These are phyloP conservation scores for Pantherophis vulpinus DNA, from an alignment of 2,797 vertebrate genomes.

Conservation along the genomic window DNA sequence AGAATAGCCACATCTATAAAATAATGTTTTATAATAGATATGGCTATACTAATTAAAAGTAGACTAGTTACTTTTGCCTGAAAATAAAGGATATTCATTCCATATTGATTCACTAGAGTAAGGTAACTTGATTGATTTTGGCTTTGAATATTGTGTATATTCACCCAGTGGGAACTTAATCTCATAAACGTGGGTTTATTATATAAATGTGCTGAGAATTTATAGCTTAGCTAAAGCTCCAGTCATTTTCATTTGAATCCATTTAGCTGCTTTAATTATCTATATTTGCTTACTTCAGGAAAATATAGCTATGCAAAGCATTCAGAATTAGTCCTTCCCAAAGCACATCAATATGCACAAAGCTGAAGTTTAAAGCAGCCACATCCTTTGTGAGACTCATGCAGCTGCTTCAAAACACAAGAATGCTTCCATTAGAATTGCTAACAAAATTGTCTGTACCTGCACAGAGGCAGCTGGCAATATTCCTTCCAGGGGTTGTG, in stretches of 20 bases:
- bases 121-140: background rate
- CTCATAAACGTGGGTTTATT: background rate
- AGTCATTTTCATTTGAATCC: background rate
- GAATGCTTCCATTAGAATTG: background rate
- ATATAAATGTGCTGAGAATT: background rate
- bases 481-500: background rate
- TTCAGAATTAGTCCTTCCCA: background rate
- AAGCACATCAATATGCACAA: background rate
- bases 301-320: background rate
- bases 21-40: background rate
- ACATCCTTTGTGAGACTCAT: background rate
- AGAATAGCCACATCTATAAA: background rate
- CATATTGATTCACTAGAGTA: background rate
- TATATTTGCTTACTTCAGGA: background rate
- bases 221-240: background rate
- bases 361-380: background rate
- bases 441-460: background rate
- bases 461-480: background rate
- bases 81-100: background rate
- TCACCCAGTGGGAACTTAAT: background rate
- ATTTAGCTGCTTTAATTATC: background rate
- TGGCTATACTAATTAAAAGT: background rate
- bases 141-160: background rate
- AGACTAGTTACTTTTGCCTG: background rate
- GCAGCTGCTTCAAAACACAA: background rate